Conservation (phyloP, 1,140 invertebrate species). For the Druon quercuslanigerum region DNA sequence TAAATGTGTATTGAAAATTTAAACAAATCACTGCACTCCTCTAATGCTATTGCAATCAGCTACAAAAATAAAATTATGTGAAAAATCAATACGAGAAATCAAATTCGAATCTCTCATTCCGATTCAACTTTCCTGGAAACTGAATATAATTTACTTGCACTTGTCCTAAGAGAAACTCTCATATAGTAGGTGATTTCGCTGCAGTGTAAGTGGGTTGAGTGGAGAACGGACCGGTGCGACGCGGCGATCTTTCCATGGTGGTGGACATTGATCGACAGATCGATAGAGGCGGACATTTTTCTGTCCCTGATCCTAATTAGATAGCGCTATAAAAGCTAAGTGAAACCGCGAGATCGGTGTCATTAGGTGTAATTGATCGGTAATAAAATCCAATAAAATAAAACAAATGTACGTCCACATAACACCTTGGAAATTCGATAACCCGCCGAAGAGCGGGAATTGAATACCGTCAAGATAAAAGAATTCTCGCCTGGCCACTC, state of each 20-base stretch:
- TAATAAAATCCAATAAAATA: background rate
- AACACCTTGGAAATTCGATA: constrained; percentile 21
- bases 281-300: constrained; percentile 3
- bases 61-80: too few relatives aligned
- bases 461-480: constrained; percentile 21
- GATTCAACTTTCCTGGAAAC: constrained; percentile 1
- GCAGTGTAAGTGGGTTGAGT: constrained; percentile 6
- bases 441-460: background rate
- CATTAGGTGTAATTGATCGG: background rate
- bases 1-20: too few relatives aligned
- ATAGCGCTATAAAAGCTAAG: background rate
- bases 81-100: background rate
- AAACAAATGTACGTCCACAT: background rate
- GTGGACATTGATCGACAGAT: constrained; percentile 20
- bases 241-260: background rate
- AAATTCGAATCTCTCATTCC: background rate
- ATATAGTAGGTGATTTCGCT: background rate
- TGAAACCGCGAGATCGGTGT: background rate
- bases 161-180: constrained; percentile 18
- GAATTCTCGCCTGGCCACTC: background rate
- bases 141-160: constrained; percentile 28
- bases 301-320: constrained; percentile 10
- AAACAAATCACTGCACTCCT: too few relatives aligned
- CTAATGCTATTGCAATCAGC: too few relatives aligned
- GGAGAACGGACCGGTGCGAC: too few relatives aligned